phyloP scores from a whole-genome alignment of 2,113 vertebrate genomes.

The Toxostoma redivivum region DNA sequence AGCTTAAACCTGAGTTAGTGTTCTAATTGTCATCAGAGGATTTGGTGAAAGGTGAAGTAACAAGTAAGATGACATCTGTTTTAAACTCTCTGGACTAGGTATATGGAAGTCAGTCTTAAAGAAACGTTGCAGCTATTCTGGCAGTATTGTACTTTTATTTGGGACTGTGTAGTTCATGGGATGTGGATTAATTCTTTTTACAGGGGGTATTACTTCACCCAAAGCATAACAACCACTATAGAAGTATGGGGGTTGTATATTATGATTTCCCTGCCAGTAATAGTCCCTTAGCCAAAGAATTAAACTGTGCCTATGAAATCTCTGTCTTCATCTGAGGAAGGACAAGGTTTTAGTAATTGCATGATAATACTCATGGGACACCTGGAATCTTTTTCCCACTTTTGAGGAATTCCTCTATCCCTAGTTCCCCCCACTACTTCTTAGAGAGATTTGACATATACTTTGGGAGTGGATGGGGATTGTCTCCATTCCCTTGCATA shows the following conservation, averaged over 20 bases:
- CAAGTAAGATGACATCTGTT: background rate
- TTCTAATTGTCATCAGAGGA: background rate
- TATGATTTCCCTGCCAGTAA: background rate
- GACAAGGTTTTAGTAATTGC: background rate
- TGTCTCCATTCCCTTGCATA: background rate
- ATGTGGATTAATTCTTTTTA: background rate
- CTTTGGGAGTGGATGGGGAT: background rate
- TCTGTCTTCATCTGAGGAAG: background rate
- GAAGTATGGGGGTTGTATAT: background rate
- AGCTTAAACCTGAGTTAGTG: background rate
- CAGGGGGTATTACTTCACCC: background rate
- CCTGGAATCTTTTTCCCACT: background rate
- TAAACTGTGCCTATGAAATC: background rate
- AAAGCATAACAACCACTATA: background rate
- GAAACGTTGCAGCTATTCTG: background rate
- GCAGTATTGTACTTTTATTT: background rate
- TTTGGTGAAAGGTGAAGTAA: background rate
- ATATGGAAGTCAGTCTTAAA: background rate
- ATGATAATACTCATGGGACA: background rate
- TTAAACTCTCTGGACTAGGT: background rate
- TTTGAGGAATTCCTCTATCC: background rate
- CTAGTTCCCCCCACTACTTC: background rate
- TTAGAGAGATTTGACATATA: background rate
- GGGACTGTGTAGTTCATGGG: accelerated
- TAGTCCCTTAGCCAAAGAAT: background rate